A percentile compares a stretch with the other conserved stretches of the same genome.
These are phyloP conservation scores for Saturnia pavonia DNA, from an alignment of 2,888 invertebrate genomes.

Conservation along the genomic window DNA sequence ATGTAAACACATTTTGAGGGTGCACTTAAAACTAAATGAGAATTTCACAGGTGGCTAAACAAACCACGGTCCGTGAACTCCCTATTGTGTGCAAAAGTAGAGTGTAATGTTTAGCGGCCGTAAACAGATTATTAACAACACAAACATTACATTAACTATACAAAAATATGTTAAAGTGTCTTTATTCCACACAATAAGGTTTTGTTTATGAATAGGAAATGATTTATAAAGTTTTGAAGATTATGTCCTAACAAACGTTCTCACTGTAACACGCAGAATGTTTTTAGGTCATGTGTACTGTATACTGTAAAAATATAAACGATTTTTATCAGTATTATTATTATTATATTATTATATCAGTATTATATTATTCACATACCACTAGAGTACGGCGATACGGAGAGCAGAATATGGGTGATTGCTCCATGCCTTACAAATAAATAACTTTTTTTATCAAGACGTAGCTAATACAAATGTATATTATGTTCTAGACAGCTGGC, in stretches of 20 bases:
- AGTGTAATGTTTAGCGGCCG: not conserved
- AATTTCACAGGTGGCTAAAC: conserved; percentile 12
- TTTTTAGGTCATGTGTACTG: not conserved
- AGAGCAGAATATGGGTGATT: not conserved
- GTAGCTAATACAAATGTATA: not conserved
- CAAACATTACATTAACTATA: not conserved
- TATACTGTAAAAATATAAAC: not conserved
- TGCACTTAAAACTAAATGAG: conserved; percentile 12
- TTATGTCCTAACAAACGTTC: not conserved
- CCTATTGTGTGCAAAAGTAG: not conserved
- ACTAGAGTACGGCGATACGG: not conserved
- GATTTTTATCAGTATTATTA: not conserved
- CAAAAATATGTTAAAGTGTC: not conserved
- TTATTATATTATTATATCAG: too few species aligned
- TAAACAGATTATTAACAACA: not conserved
- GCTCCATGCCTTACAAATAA: not conserved
- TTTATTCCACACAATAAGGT: not conserved
- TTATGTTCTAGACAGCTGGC: not conserved
- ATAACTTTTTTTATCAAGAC: not conserved
- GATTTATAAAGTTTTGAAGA: too few species aligned
- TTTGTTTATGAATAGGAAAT: not conserved
- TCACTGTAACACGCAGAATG: not conserved
- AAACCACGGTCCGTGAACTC: conserved; percentile 4
- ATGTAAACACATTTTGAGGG: conserved; percentile 3
- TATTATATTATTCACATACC: not conserved